phyloP scores from a whole-genome alignment of 2,113 vertebrate genomes.

The Setophaga coronata region DNA sequence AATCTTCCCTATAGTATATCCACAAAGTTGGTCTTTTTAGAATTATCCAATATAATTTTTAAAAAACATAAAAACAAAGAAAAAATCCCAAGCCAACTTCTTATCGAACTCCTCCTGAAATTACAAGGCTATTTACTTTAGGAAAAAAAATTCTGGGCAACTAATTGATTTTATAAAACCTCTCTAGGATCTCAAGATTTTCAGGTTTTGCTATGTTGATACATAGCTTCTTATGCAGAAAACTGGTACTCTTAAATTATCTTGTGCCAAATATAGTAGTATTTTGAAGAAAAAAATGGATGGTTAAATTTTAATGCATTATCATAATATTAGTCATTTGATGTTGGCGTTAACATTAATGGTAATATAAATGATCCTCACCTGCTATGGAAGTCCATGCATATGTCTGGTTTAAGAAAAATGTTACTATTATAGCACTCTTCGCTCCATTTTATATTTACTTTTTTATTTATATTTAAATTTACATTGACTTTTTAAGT shows the following conservation, averaged over 20 bases:
- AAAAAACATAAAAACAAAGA: not conserved
- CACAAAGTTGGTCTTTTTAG: not conserved
- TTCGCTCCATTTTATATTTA: not conserved
- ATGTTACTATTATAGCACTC: not conserved
- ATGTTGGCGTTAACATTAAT: not conserved
- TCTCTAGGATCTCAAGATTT: not conserved
- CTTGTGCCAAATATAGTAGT: not conserved
- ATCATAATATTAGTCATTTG: not conserved
- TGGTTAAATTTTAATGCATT: not conserved
- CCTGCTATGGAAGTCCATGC: not conserved
- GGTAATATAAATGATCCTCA: not conserved
- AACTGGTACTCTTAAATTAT: not conserved
- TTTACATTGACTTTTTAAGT: not conserved
- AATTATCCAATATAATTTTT: not conserved
- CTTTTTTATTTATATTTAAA: not conserved
- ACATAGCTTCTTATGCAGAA: not conserved
- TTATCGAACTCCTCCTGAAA: not conserved
- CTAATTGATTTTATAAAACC: not conserved
- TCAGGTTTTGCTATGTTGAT: not conserved
- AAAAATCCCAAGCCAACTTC: not conserved
- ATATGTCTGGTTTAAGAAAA: not conserved
- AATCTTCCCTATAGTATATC: not conserved
- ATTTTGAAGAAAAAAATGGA: fast-evolving
- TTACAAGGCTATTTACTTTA: not conserved
- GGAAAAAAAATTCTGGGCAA: not conserved